A percentile compares a stretch with the other conserved stretches of the same genome.
Conservation (phyloP, 1,140 invertebrate genomes). For the Nomia melanderi region DNA sequence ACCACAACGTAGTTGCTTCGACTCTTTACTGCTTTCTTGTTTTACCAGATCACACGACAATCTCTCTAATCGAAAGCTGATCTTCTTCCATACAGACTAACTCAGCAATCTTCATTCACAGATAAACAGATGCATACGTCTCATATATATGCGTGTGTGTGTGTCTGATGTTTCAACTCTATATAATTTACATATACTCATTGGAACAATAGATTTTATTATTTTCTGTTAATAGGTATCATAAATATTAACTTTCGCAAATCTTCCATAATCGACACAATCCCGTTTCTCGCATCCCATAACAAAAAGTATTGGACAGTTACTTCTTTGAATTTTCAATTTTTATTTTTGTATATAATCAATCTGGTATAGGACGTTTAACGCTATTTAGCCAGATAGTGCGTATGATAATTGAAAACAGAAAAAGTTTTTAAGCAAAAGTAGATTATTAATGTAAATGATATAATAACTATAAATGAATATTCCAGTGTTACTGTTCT, state of each 20-base stretch:
- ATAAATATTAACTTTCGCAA: no score
- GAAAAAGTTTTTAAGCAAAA: neutral
- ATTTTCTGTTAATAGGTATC: neutral
- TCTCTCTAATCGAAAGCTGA: conserved; percentile 1
- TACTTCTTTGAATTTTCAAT: no score
- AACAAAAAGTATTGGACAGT: neutral
- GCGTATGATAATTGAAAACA: neutral
- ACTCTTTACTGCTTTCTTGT: conserved; percentile 66
- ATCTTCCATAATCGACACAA: conserved; percentile 63
- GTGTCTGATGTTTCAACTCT: neutral
- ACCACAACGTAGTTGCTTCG: conserved; percentile 74
- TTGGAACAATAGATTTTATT: neutral
- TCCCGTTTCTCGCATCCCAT: conserved; percentile 40
- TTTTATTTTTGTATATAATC: no score
- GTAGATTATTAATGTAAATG: no score
- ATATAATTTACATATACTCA: neutral
- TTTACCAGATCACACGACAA: conserved; percentile 25
- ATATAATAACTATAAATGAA: no score
- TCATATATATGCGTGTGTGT: neutral
- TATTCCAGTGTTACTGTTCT: no score
- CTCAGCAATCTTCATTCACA: neutral
- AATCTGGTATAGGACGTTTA: neutral
- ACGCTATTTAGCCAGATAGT: neutral
- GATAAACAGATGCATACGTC: neutral
- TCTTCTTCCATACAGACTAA: conserved; percentile 10